phyloP scores from a whole-genome alignment of 2,113 vertebrate genomes.

The Ahaetulla prasina region DNA sequence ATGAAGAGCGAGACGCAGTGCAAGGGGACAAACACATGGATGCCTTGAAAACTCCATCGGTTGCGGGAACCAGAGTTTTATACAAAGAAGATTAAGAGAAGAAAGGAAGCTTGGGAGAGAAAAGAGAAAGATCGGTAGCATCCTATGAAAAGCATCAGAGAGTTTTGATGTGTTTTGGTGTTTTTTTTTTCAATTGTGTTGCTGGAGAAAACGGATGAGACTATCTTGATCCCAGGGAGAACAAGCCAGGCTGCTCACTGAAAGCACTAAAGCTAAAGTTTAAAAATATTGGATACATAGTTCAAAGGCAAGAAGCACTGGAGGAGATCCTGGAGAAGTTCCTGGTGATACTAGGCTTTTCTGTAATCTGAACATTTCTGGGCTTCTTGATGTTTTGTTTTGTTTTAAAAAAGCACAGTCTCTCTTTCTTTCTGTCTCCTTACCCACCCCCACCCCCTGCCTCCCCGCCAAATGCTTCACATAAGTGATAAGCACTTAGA shows the following conservation, averaged over 20 bases:
- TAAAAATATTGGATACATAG: background rate
- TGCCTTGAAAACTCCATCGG: background rate
- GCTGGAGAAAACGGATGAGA: background rate
- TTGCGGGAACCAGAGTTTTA: background rate
- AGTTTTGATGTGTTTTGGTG: background rate
- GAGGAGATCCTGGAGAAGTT: background rate
- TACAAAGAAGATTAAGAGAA: background rate
- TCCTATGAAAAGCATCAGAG: background rate
- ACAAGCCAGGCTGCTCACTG: background rate
- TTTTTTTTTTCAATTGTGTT: background rate
- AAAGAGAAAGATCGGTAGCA: background rate
- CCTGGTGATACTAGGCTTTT: background rate
- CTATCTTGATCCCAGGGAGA: background rate
- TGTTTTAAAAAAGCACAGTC: background rate
- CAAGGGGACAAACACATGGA: background rate
- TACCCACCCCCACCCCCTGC: rapidly evolving
- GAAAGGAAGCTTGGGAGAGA: background rate
- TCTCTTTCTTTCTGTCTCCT: background rate
- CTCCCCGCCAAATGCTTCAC: background rate
- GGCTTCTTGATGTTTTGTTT: background rate
- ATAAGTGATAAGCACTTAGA: background rate
- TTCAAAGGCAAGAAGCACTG: background rate
- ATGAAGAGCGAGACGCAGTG: background rate
- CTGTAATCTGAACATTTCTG: background rate
- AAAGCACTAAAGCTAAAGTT: background rate